Evolutionary conservation across 1,140 invertebrate species (phyloP).

Genomic region (Drosophila punjabiensis): DNA sequence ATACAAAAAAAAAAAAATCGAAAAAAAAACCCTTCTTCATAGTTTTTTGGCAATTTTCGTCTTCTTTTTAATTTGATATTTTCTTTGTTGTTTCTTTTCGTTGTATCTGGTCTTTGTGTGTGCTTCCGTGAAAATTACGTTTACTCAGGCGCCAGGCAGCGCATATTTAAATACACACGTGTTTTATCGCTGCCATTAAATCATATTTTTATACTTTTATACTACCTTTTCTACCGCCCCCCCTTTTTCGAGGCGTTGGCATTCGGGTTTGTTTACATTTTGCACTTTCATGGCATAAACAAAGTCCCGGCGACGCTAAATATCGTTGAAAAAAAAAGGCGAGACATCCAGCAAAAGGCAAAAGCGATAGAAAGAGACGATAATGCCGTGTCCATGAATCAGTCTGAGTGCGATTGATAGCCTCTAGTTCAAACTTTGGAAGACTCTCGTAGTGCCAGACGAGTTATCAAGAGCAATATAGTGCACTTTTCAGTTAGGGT

Average conservation of each 20-base stretch:
- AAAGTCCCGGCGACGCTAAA: slow-evolving; percentile 74
- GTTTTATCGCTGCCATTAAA: slow-evolving; percentile 85
- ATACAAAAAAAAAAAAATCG: slow-evolving; percentile 42
- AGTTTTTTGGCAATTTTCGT: slow-evolving; percentile 65
- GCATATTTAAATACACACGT: slow-evolving; percentile 85
- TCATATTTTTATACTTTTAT: slow-evolving; percentile 85
- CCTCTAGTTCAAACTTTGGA: slow-evolving; percentile 22
- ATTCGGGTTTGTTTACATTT: slow-evolving; percentile 85
- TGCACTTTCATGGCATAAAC: slow-evolving; percentile 83
- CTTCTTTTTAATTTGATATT: slow-evolving; percentile 79
- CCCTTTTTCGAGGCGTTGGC: slow-evolving; percentile 48
- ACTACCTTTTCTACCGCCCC: slow-evolving; percentile 54
- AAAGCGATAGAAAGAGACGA: slow-evolving; percentile 16
- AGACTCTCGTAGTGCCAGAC: slow-evolving; percentile 44
- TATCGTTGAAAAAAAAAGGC: slow-evolving; percentile 64
- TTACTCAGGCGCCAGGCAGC: slow-evolving; percentile 83
- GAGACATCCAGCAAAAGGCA: slow-evolving; percentile 44
- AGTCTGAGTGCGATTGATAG: slow-evolving; percentile 36
- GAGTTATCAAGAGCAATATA: slow-evolving; percentile 43
- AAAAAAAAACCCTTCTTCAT: slow-evolving; percentile 51
- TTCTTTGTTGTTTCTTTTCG: slow-evolving; percentile 77
- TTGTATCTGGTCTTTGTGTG: slow-evolving; percentile 47
- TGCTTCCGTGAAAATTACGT: slow-evolving; percentile 77
- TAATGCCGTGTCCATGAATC: slow-evolving; percentile 32
- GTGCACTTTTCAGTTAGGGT: slow-evolving; percentile 1